Conservation (phyloP, 1,140 invertebrate genomes). For the Protaetia brevitarsis region DNA sequence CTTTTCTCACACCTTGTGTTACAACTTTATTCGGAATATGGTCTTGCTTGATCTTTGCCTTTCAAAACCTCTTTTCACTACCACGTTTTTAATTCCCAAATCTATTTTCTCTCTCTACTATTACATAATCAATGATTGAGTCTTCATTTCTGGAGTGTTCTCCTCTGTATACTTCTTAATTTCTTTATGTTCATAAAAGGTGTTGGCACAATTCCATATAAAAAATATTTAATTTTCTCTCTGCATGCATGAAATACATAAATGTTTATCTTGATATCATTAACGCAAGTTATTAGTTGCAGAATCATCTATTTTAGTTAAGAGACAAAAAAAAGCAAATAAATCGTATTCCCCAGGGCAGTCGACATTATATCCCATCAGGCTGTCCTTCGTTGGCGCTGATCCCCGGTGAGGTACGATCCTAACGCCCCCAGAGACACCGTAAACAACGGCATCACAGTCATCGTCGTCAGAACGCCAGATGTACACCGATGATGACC, state of each 20-base stretch:
- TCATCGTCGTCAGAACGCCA: slow-evolving; percentile 13
- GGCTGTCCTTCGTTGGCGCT: background rate
- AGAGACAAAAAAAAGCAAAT: background rate
- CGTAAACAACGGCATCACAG: background rate
- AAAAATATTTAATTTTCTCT: too few relatives aligned
- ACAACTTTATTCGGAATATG: too few relatives aligned
- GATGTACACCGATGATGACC: slow-evolving; percentile 27
- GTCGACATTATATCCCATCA: background rate
- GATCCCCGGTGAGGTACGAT: background rate
- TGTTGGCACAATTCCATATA: too few relatives aligned
- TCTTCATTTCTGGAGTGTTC: too few relatives aligned
- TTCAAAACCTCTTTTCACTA: too few relatives aligned
- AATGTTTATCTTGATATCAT: background rate
- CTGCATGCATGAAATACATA: background rate
- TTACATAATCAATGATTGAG: too few relatives aligned
- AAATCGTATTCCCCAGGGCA: background rate
- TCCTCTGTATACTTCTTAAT: too few relatives aligned
- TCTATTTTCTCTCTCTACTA: too few relatives aligned
- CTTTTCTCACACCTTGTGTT: too few relatives aligned
- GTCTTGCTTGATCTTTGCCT: too few relatives aligned
- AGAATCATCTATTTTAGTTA: slow-evolving; percentile 8
- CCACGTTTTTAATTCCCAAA: too few relatives aligned
- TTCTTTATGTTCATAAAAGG: too few relatives aligned
- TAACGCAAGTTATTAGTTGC: background rate
- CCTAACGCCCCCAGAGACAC: background rate